These are phyloP conservation scores for Characodon lateralis DNA, from an alignment of 2,797 vertebrate genomes.

Conservation along the genomic window DNA sequence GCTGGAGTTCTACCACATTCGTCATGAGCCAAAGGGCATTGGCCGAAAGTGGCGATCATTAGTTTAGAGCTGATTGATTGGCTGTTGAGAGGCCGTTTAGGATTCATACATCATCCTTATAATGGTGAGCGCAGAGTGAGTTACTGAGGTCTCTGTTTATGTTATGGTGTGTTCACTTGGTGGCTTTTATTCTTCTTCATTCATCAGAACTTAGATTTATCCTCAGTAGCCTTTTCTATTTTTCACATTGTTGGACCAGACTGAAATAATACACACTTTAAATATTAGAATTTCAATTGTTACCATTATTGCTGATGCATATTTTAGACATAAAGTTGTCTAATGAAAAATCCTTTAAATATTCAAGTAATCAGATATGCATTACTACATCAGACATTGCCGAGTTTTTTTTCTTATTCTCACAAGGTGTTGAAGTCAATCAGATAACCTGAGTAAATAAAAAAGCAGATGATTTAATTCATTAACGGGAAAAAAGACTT, in stretches of 20 bases:
- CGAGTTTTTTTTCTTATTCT: background rate
- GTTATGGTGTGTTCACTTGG: constrained; percentile 9
- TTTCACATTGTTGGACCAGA: background rate
- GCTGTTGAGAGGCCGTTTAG: constrained; percentile 48
- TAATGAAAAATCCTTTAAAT: too few relatives aligned
- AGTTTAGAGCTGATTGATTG: constrained; percentile 72
- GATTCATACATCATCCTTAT: constrained; percentile 64
- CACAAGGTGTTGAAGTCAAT: background rate
- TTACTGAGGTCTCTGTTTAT: constrained; percentile 29
- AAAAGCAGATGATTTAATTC: background rate
- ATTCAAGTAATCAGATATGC: too few relatives aligned
- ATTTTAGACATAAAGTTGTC: too few relatives aligned
- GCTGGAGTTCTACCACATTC: constrained; percentile 44
- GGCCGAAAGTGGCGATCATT: constrained; percentile 56
- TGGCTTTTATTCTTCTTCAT: constrained; percentile 29
- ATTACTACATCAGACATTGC: too few relatives aligned
- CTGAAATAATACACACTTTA: too few relatives aligned
- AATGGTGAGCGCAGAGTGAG: constrained; percentile 56
- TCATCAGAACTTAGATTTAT: constrained; percentile 8
- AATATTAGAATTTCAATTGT: background rate
- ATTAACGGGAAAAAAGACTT: background rate
- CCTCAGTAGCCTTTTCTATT: background rate
- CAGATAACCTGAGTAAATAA: background rate
- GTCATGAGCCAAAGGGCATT: constrained; percentile 62
- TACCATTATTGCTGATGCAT: too few relatives aligned